A percentile compares a stretch with the other conserved stretches of the same genome.
phyloP scores from a whole-genome alignment of 2,113 vertebrate species.

The Sitta europaea region DNA sequence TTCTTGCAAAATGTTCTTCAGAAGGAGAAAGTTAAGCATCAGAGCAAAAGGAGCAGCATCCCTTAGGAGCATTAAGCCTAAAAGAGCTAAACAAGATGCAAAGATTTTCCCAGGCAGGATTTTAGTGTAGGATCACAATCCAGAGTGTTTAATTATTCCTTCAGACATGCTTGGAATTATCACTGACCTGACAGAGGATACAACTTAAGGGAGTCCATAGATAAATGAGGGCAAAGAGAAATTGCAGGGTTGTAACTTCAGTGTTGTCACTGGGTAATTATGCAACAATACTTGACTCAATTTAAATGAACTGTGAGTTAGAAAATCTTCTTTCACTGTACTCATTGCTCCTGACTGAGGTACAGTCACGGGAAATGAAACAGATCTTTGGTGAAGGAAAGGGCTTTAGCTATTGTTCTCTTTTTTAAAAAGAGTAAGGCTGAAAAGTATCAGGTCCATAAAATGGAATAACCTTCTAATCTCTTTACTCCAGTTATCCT shows the following conservation, averaged over 20 bases:
- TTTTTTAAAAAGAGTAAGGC: neutral
- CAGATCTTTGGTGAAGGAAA: neutral
- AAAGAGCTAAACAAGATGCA: neutral
- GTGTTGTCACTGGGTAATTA: accelerated
- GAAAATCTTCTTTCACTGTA: neutral
- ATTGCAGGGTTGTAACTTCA: neutral
- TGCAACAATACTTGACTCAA: neutral
- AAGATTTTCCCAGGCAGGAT: neutral
- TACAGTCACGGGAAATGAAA: neutral
- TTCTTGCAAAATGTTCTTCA: neutral
- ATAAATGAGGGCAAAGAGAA: neutral
- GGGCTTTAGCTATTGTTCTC: neutral
- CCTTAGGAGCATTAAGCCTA: neutral
- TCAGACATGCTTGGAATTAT: neutral
- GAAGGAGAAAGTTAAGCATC: neutral
- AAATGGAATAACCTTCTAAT: neutral
- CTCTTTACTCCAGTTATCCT: neutral
- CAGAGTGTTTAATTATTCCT: neutral
- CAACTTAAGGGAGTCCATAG: neutral
- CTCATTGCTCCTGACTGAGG: neutral
- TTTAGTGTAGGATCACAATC: neutral
- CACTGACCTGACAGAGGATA: neutral
- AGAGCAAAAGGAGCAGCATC: neutral
- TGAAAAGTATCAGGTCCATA: neutral
- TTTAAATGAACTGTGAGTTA: neutral